A percentile compares a stretch with the other conserved stretches of the same genome.
phyloP scores from a whole-genome alignment of 1,140 invertebrate species.

The Lanistes nyassanus region DNA sequence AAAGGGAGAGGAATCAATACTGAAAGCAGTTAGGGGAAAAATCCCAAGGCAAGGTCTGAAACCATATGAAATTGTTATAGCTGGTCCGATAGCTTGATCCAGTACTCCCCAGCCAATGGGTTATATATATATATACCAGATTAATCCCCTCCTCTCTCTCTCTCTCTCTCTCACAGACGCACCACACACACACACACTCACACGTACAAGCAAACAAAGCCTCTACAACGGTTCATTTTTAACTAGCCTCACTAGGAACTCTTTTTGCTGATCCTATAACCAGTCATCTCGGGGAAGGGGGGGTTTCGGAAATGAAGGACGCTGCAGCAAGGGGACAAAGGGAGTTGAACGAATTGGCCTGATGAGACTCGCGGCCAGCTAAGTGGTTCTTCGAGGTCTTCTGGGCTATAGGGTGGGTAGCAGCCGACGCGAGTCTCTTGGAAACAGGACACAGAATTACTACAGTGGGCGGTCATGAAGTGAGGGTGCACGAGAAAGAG shows the following conservation, averaged over 20 bases:
- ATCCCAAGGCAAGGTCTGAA: too few species aligned
- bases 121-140: neutral
- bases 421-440: neutral
- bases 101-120: neutral
- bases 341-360: too few species aligned
- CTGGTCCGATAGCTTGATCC: too few species aligned
- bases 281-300: too few species aligned
- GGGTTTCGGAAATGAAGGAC: too few species aligned
- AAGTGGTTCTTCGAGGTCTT: neutral
- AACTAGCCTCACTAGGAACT: too few species aligned
- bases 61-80: too few species aligned
- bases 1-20: neutral
- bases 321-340: too few species aligned
- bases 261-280: too few species aligned
- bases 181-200: too few species aligned
- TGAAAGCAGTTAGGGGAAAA: too few species aligned
- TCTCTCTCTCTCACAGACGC: too few species aligned
- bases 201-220: neutral
- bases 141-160: neutral
- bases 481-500: constrained; percentile 4
- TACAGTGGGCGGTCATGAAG: neutral
- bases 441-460: neutral
- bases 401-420: neutral
- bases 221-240: neutral
- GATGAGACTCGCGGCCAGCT: neutral